Evolutionary conservation across 2,888 invertebrate genomes (phyloP).

Genomic region (Cephus pygmeus): DNA sequence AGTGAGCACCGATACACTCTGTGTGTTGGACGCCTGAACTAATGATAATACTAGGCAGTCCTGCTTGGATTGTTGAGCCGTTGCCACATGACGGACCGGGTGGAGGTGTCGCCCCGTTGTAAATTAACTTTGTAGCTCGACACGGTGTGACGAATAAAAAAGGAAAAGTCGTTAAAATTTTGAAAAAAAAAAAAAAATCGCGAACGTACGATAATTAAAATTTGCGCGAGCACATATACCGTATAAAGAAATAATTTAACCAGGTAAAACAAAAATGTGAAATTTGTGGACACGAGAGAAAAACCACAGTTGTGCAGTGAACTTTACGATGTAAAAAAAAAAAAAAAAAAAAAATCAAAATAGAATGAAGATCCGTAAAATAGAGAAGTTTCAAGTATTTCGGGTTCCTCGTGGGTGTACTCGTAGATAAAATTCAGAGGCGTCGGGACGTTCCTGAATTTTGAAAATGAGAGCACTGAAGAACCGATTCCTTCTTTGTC

Average conservation of each 20-base stretch:
- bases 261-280: neutral
- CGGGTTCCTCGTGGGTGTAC: neutral
- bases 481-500: conserved; percentile 45
- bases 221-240: neutral
- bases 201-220: neutral
- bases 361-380: neutral
- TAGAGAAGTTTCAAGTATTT: neutral
- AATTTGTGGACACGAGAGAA: neutral
- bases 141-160: neutral
- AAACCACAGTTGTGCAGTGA: neutral
- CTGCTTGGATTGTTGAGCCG: conserved; percentile 33
- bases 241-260: neutral
- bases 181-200: too few species aligned
- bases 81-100: conserved; percentile 25
- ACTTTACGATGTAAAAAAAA: too few species aligned
- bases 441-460: neutral
- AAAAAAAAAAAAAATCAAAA: too few species aligned
- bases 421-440: neutral
- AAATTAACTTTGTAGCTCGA: neutral
- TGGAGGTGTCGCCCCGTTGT: neutral
- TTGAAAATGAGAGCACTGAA: conserved; percentile 43
- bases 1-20: neutral
- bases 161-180: neutral
- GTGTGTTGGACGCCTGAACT: conserved; percentile 1
- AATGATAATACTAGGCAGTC: conserved; percentile 27